Conservation (phyloP, 2,797 vertebrate genomes). For the Babyrousa celebensis region DNA sequence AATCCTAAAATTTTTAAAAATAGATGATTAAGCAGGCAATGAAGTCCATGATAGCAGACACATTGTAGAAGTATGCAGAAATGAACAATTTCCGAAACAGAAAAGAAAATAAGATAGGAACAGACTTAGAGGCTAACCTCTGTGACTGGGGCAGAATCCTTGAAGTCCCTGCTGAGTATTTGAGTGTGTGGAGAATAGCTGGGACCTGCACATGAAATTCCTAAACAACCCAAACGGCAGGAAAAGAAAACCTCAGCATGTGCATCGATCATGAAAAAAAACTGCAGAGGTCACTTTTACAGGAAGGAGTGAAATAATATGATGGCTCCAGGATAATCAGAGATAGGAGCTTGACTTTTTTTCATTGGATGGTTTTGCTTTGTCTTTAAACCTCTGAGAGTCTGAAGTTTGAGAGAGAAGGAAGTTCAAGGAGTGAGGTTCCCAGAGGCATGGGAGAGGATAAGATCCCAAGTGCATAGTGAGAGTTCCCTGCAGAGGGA, state of each 20-base stretch:
- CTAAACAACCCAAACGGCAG: neutral
- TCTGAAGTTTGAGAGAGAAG: constrained; percentile 37
- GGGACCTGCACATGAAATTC: neutral
- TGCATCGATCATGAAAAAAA: neutral
- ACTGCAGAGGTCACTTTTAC: neutral
- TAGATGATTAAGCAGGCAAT: too few species aligned
- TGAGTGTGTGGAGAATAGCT: neutral
- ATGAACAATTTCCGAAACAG: neutral
- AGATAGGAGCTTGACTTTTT: neutral
- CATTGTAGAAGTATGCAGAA: too few species aligned
- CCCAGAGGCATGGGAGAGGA: neutral
- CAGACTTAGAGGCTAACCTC: neutral
- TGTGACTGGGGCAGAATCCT: neutral
- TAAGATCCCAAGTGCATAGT: neutral
- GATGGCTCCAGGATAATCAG: neutral
- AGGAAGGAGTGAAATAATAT: neutral
- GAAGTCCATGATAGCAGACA: too few species aligned
- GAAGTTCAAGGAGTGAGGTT: neutral
- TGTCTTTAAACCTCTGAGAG: constrained; percentile 29
- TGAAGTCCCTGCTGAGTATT: neutral
- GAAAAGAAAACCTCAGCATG: neutral
- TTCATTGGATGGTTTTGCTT: neutral
- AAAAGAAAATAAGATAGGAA: neutral
- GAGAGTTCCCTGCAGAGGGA: neutral
- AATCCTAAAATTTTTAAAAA: too few species aligned